Evolutionary conservation across 2,888 invertebrate species (phyloP), one percentile per base, ranked within the genome.

Genomic region (Athalia circularis): DNA sequence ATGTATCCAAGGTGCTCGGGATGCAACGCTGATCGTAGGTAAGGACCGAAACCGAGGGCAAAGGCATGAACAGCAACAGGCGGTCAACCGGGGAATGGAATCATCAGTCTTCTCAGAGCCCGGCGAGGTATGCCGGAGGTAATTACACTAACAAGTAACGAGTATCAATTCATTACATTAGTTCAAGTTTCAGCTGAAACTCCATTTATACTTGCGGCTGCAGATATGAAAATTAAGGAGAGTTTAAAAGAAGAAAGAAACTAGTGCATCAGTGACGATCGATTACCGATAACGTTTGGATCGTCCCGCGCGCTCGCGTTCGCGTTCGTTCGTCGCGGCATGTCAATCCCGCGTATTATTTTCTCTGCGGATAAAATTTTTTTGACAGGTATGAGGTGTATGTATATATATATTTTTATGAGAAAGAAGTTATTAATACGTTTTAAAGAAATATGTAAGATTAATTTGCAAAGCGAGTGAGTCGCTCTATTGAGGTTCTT

Each of bases 391-490:
- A 43, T 29, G 2, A 29, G 29, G 29, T 29, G 2, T 29, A 29
- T 2, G 29, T 29, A 29, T 29, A 29, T 29, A 29, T 29, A 29
- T 75, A 75, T 64, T 75, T 75, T 75, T 15, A 62, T 48, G 15
- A 13, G 50, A 43, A 15, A 47, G 45, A 43, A 70, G 82, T 86
- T 86, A 85, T 85, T 85, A 86, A 86, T 85, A 84, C 84, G 85
- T 84, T 84, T 86, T 86, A 86, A 85, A 85, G 86, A 86, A 86
- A 86, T 84, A 82, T 83, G 85, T 84, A 85, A 86, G 86, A 86
- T 86, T 86, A 86, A 86, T 86, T 86, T 86, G 86, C 86, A 84
- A 86, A 86, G 29, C 29, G 29, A 86, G 62, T 85, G 86, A 85
- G 83, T 86, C 84, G 82, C 85, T 75, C 75, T 84, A 85, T 86